Percentiles rank a stretch among this genome's conserved stretches.
phyloP scores from a whole-genome alignment of 2,888 invertebrate species.

The Callimorpha dominula region DNA sequence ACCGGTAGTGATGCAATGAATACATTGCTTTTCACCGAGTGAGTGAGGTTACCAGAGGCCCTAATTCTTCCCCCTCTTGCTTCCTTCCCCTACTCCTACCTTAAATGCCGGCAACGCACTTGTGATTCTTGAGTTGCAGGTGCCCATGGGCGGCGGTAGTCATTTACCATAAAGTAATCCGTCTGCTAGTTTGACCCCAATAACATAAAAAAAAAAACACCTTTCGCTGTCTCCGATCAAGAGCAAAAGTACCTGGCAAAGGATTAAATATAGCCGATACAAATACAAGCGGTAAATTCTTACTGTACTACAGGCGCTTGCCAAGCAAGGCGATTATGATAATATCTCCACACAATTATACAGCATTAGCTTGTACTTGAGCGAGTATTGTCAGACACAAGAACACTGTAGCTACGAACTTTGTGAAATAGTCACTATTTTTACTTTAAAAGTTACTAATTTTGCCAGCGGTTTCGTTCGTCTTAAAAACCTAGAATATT shows the following conservation, averaged over 20 bases:
- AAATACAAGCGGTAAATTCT: neutral
- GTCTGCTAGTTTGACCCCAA: too few relatives aligned
- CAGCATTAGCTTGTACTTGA: neutral
- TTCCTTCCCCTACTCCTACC: too few relatives aligned
- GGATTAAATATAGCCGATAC: neutral
- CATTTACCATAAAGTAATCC: too few relatives aligned
- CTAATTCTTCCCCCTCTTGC: too few relatives aligned
- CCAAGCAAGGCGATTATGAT: constrained; percentile 12
- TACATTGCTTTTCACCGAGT: too few relatives aligned
- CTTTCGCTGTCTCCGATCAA: too few relatives aligned
- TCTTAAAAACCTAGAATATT: neutral
- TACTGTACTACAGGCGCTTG: neutral
- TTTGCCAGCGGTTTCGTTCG: neutral
- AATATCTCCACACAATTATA: constrained; percentile 6
- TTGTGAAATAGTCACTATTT: neutral
- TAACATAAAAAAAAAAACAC: too few relatives aligned
- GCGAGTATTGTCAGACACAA: neutral
- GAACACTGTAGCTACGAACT: neutral
- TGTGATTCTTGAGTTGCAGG: too few relatives aligned
- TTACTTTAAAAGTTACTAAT: neutral
- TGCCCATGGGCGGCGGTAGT: too few relatives aligned
- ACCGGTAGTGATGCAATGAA: too few relatives aligned
- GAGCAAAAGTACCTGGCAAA: neutral
- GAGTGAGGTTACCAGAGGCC: too few relatives aligned
- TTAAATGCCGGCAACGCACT: too few relatives aligned